A percentile compares a stretch with the other conserved stretches of the same genome.
phyloP scores from a whole-genome alignment of 2,888 invertebrate species.

The Cephus pygmeus region DNA sequence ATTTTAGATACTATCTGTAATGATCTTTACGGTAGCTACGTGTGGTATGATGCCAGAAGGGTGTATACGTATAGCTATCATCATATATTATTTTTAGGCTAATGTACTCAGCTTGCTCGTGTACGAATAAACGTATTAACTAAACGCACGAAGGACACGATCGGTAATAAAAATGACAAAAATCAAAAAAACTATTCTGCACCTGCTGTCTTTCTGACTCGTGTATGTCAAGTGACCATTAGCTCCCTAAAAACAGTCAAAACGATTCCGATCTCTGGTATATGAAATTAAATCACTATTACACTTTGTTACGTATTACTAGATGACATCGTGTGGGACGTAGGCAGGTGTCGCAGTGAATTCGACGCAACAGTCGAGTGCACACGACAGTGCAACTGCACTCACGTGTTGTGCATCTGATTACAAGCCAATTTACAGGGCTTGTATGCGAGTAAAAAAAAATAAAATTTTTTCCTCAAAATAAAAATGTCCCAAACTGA shows the following conservation, averaged over 20 bases:
- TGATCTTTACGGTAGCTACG: not conserved
- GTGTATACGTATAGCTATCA: not conserved
- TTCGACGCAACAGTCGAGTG: conserved; percentile 28
- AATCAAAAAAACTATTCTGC: not conserved
- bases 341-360: conserved; percentile 51
- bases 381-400: conserved; percentile 9
- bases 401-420: conserved; percentile 13
- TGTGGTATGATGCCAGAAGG: not conserved
- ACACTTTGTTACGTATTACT: conserved; percentile 40
- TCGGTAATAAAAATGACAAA: not conserved
- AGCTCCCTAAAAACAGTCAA: conserved; percentile 36
- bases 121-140: not conserved
- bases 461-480: not conserved
- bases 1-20: not conserved
- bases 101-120: not conserved
- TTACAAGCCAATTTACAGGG: conserved; percentile 23
- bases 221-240: conserved; percentile 58
- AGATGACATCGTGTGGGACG: conserved; percentile 46
- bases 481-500: not conserved
- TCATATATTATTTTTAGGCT: not conserved
- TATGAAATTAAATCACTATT: conserved; percentile 60
- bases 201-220: conserved; percentile 20
- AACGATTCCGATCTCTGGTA: conserved; percentile 53
- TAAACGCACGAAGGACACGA: not conserved
- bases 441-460: not conserved